Base-by-base conservation (phyloP, 2,888 invertebrate species). In the Choreutis nemorana region DNA sequence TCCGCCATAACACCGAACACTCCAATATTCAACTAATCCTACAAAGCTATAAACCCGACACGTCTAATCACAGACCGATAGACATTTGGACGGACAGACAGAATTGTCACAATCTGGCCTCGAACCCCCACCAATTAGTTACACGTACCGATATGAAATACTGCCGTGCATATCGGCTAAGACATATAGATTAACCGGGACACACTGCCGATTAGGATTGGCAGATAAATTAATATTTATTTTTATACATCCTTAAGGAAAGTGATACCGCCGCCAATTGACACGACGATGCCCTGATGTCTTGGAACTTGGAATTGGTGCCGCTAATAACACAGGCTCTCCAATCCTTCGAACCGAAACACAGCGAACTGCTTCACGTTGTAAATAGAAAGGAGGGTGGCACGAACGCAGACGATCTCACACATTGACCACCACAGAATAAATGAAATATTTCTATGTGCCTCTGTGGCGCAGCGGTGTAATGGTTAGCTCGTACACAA, bases 71-170 rank as follows among this genome's bases (percentile, higher is more conserved):
- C 26, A 26, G 15, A 26, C n/a, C 26, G n/a, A 26, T 13, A 23
- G 13, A 23, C 13, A 11, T 39, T 45, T 52, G 46, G 51, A 44
- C 55, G 59, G 56, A 56, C 59, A 59, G 62, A 64, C 62, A 59
- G 59, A 60, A 64, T 57, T 62, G 66, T 61, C 60, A 53, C 62
- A 56, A 47, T 45, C 47, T 44, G 36, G 41, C 46, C 47, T 41
- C 38, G 50, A 50, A 52, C 51, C 51, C 38, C 39, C 39, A 41
- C 60, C 71, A 72, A 71, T 72, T 72, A 72, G 68, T 64, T 58
- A 55, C 56, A 55, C 45, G 52, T 55, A 56, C 41, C 66, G 59
- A 68, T 72, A 71, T 73, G 75, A 75, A 68, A 70, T 71, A 73
- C 70, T 61, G 60, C 55, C 48, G 45, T 48, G 44, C 52, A 57